phyloP scores from a whole-genome alignment of 2,797 vertebrate species.

The Hydrophis major region DNA sequence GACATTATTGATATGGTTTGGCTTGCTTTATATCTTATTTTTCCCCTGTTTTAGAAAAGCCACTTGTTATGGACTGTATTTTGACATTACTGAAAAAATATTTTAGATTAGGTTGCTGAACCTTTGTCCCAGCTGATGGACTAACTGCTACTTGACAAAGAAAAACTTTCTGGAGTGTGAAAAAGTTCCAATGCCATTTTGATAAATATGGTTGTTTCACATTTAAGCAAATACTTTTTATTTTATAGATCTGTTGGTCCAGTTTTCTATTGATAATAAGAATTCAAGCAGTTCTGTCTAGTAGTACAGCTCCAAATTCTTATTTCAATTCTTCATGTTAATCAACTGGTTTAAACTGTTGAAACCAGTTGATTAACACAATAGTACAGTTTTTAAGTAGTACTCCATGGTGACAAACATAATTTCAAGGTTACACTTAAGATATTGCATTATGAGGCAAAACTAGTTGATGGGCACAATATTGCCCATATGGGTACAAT shows the following conservation, averaged over 20 bases:
- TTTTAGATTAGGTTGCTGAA: not conserved
- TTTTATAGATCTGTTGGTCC: not conserved
- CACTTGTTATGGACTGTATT: not conserved
- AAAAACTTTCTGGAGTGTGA: not conserved
- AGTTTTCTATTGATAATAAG: not conserved
- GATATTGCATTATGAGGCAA: not conserved
- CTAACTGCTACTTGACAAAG: not conserved
- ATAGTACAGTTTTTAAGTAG: not conserved
- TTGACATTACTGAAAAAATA: not conserved
- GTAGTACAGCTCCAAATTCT: not conserved
- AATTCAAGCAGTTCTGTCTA: not conserved
- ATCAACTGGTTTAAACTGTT: not conserved
- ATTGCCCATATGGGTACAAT: too few species aligned
- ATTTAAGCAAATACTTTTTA: not conserved
- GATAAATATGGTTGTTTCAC: not conserved
- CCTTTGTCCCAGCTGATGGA: not conserved
- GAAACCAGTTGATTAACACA: not conserved
- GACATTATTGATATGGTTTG: not conserved
- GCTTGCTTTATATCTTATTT: not conserved
- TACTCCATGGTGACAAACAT: not conserved
- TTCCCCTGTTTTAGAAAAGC: not conserved
- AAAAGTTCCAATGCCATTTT: not conserved
- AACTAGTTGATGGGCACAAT: too few species aligned
- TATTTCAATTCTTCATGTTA: not conserved
- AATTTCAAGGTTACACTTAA: not conserved